Evolutionary conservation across 92 coral and sea anemone species (phyloP).

Genomic region (Paragorgia papillata): DNA sequence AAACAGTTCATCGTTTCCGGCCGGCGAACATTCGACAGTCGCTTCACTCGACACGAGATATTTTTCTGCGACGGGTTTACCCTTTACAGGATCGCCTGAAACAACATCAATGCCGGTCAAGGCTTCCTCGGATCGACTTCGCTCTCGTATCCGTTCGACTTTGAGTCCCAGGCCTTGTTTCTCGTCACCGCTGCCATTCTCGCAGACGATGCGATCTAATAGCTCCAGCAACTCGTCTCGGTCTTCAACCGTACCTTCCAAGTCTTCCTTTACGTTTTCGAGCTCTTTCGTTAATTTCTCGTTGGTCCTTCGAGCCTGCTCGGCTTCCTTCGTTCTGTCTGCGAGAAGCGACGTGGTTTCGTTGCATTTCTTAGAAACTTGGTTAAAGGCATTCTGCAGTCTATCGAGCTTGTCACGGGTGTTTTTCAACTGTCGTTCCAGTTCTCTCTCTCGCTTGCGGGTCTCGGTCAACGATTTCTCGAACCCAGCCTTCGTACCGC

Average conservation of each 20-base stretch:
- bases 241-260: conserved; percentile 45
- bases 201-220: conserved; percentile 40
- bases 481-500: neutral
- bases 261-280: conserved; percentile 46
- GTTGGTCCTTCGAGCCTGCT: conserved; percentile 16
- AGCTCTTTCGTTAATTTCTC: conserved; percentile 40
- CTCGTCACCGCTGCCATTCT: conserved; percentile 30
- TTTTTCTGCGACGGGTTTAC: neutral
- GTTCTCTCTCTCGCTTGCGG: conserved; percentile 33
- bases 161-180: conserved; percentile 21
- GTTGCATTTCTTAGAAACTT: neutral
- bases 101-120: conserved; percentile 4
- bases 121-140: conserved; percentile 38
- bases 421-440: conserved; percentile 48
- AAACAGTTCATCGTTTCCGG: conserved; percentile 2
- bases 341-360: conserved; percentile 12
- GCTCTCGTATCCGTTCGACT: conserved; percentile 45
- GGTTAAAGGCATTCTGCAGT: conserved; percentile 19
- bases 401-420: conserved; percentile 16
- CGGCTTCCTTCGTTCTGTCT: conserved; percentile 5
- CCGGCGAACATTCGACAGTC: conserved; percentile 6
- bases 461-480: conserved; percentile 33
- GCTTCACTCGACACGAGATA: neutral
- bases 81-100: neutral
- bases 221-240: conserved; percentile 44